Evolutionary conservation across 2,113 vertebrate genomes (phyloP), one percentile per base, ranked within the genome.

Genomic region (Phaethon lepturus): DNA sequence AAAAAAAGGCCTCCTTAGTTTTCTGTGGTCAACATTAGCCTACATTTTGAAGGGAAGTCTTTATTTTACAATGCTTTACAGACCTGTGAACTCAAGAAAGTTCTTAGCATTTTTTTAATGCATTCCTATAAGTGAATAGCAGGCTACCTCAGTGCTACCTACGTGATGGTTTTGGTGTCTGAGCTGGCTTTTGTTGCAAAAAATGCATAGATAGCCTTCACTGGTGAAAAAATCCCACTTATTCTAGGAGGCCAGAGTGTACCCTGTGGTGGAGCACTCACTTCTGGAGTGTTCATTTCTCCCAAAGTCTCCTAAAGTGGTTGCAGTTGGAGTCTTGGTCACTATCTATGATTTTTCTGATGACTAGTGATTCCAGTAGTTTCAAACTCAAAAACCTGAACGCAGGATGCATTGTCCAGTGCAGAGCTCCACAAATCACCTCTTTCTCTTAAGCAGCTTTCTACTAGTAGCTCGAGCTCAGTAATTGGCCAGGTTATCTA

Each of bases 31-130:
- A 47, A 13, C 75, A 56, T 90, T 91, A 95, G 40, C 75, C 87
- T 96, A 13, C 62, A 66, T 96, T 95, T 97, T 89, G 68, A 89
- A 85, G 38, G 53, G 50, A 59, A 31, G 35, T 84, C 19, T 68
- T 76, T 44, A 42, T 86, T 96, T 97, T 93, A 73, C n/a, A 86
- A 25, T 94, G 38, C 64, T 90, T 93, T 92, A 87, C 84, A 97
- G 86, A 75, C 13, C 56, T 49, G 62, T 81, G 90, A 94, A 82
- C 29, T 84, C 23, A 80, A 73, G 14, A 22, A 79, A 80, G 4
- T 69, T 53, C 3, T 84, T 64, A 88, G 18, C 17, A 4, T 49
- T 52, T 42, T 68, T 86, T 77, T 11, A 58, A 67, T 38, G 10
- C 12, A 18, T 81, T 7, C 3, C 25, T 81, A 2, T 76, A 64